These are phyloP conservation scores for Drosophila repletoides DNA, from an alignment of 1,140 invertebrate species.

Conservation along the genomic window DNA sequence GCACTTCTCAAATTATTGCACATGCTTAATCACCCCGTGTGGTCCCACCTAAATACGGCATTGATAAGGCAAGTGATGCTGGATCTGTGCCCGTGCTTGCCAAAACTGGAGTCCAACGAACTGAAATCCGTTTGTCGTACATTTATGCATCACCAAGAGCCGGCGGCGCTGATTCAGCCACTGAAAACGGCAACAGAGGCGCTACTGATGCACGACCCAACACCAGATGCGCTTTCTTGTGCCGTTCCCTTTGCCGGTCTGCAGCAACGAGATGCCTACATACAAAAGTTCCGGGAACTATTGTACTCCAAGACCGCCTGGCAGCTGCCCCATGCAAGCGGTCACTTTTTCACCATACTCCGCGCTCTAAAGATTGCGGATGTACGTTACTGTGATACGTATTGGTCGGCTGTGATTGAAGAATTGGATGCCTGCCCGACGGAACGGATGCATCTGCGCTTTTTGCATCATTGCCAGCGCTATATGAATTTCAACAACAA, in stretches of 20 bases:
- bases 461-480: conserved; percentile 81
- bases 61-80: conserved; percentile 59
- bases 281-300: conserved; percentile 66
- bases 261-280: conserved; percentile 66
- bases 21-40: conserved; percentile 64
- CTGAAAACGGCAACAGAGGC: conserved; percentile 44
- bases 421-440: conserved; percentile 50
- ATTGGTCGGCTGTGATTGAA: conserved; percentile 77
- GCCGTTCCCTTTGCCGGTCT: conserved; percentile 71
- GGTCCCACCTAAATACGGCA: conserved; percentile 58
- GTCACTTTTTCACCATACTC: conserved; percentile 78
- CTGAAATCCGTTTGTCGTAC: conserved; percentile 54
- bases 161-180: conserved; percentile 42
- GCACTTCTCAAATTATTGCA: conserved; percentile 68
- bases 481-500: conserved; percentile 84
- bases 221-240: conserved; percentile 57
- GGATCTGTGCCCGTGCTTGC: conserved; percentile 24
- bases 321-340: conserved; percentile 40
- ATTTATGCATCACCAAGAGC: conserved; percentile 74
- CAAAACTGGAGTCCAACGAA: conserved; percentile 47
- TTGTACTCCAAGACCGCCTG: conserved; percentile 51
- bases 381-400: conserved; percentile 74
- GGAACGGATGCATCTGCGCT: conserved; percentile 58
- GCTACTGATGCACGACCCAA: conserved; percentile 38
- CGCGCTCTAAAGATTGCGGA: conserved; percentile 82